Conservation (phyloP, 2,888 invertebrate species). For the Chymomyza procnemis region DNA sequence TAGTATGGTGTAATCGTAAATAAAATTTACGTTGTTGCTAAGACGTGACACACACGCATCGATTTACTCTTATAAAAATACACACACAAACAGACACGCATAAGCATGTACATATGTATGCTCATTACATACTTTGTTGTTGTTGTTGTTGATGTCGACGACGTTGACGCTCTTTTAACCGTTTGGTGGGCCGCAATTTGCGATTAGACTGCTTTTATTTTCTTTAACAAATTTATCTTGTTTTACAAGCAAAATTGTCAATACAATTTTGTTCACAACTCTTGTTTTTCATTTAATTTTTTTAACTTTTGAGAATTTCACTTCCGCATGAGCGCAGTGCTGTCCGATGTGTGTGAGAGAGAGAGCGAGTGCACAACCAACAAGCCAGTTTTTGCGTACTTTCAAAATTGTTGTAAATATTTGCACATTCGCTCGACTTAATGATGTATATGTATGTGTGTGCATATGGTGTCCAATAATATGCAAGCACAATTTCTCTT, state of each 20-base stretch:
- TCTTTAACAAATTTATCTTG: background rate
- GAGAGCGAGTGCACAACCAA: background rate
- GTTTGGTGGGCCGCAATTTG: constrained; percentile 1
- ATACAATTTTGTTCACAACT: constrained; percentile 44
- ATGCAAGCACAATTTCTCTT: constrained; percentile 69
- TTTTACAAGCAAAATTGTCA: constrained; percentile 5
- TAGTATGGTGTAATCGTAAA: constrained; percentile 64
- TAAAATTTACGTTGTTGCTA: constrained; percentile 63
- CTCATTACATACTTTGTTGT: constrained; percentile 6
- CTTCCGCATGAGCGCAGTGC: constrained; percentile 58
- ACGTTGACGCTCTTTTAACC: constrained; percentile 23
- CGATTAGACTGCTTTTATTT: background rate
- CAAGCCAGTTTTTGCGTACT: constrained; percentile 29
- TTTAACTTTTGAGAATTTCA: constrained; percentile 62
- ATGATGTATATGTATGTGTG: background rate
- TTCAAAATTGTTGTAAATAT: constrained; percentile 58
- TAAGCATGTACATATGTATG: too few species aligned
- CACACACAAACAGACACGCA: constrained; percentile 18
- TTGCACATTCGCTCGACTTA: constrained; percentile 47
- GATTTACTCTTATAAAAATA: constrained; percentile 3
- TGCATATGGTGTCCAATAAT: background rate
- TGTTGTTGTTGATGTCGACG: constrained; percentile 22
- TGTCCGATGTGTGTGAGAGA: background rate
- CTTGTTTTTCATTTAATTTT: constrained; percentile 16
- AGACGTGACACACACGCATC: constrained; percentile 54